Percentiles rank a stretch among this genome's conserved stretches.
These are phyloP conservation scores for Danio jaintianensis DNA, from an alignment of 2,797 vertebrate species.

Conservation along the genomic window DNA sequence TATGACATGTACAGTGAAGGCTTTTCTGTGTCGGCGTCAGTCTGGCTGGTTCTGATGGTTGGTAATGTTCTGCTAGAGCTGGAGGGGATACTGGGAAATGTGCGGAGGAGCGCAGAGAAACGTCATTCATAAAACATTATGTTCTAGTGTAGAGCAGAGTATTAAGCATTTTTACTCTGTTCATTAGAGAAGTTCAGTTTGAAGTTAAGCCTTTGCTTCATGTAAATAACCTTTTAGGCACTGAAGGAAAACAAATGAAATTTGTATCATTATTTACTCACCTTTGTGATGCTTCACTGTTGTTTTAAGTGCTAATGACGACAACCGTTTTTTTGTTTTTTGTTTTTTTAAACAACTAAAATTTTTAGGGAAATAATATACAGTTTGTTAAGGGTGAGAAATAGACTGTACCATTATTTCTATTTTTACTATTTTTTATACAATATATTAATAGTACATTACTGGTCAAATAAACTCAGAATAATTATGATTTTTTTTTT, in stretches of 20 bases:
- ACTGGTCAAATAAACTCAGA: too few relatives aligned
- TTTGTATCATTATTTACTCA: neutral
- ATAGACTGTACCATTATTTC: too few relatives aligned
- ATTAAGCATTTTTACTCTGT: neutral
- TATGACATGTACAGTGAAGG: constrained; percentile 8
- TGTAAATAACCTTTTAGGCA: neutral
- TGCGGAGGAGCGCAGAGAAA: neutral
- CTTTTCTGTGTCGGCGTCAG: constrained; percentile 17
- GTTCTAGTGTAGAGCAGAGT: neutral
- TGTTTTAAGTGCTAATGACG: neutral
- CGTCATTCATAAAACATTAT: neutral
- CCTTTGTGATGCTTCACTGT: neutral
- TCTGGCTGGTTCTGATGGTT: neutral
- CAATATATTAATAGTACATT: too few relatives aligned
- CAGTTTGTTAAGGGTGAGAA: too few relatives aligned
- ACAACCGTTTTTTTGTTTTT: neutral
- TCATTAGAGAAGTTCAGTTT: neutral
- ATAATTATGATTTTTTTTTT: too few relatives aligned
- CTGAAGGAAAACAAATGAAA: neutral
- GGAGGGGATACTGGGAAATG: neutral
- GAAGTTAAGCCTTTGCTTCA: neutral
- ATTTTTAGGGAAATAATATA: neutral
- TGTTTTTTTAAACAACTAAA: neutral
- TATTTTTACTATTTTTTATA: too few relatives aligned
- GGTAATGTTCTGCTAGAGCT: constrained; percentile 21